Evolutionary conservation across 2,797 vertebrate genomes (phyloP).

Genomic region (Pterois miles): DNA sequence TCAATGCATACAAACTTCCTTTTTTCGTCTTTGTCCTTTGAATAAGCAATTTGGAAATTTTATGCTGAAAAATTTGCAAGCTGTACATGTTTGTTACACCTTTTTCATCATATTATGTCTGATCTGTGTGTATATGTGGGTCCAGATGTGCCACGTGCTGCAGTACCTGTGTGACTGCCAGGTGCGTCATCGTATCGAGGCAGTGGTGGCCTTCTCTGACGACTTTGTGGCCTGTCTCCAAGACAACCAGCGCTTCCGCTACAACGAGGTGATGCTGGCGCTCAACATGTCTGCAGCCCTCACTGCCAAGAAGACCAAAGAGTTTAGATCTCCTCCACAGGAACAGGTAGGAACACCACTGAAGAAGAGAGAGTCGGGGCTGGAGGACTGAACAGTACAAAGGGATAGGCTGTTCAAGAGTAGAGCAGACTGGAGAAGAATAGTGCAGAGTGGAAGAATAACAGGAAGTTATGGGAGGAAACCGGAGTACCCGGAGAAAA

Average conservation of each 20-base stretch:
- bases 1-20: no score
- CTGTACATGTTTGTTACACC: not conserved
- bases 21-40: no score
- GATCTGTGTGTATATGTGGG: not conserved
- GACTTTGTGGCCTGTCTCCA: slow-evolving; percentile 96
- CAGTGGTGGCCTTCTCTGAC: slow-evolving; percentile 95
- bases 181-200: slow-evolving; percentile 94
- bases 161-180: slow-evolving; percentile 97
- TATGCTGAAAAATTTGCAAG: no score
- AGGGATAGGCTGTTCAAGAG: not conserved
- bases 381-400: not conserved
- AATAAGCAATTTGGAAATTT: no score
- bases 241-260: slow-evolving; percentile 95
- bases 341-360: slow-evolving; percentile 86
- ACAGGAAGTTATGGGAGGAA: no score
- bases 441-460: not conserved
- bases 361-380: not conserved
- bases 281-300: slow-evolving; percentile 98
- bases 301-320: slow-evolving; percentile 96
- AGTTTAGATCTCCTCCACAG: slow-evolving; percentile 95
- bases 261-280: slow-evolving; percentile 98
- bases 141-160: slow-evolving; percentile 92
- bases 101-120: not conserved
- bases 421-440: not conserved
- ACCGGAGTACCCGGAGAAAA: no score